These are phyloP conservation scores for Drosophila pseudotakahashii DNA, from an alignment of 2,888 invertebrate species.

Conservation along the genomic window DNA sequence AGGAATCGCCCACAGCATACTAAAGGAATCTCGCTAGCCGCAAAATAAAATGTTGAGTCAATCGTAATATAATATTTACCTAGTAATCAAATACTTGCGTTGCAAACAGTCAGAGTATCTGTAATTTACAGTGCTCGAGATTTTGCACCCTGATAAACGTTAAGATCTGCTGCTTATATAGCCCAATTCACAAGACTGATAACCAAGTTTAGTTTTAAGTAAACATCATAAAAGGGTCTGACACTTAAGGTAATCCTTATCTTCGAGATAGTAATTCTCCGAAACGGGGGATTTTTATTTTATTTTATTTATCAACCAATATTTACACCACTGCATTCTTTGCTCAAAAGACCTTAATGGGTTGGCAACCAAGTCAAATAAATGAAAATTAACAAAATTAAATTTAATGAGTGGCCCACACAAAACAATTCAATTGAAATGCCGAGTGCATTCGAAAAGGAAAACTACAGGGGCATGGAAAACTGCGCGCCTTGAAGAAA, in stretches of 20 bases:
- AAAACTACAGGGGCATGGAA: slow-evolving; percentile 60
- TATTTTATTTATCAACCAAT: background rate
- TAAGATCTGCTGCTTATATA: background rate
- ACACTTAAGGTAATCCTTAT: slow-evolving; percentile 1
- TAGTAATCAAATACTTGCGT: background rate
- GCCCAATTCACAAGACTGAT: background rate
- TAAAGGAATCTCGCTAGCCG: slow-evolving; percentile 14
- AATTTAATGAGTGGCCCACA: slow-evolving; percentile 74
- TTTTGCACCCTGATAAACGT: background rate
- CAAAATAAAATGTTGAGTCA: slow-evolving; percentile 32
- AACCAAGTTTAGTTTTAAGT: background rate
- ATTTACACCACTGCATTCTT: background rate
- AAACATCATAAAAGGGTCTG: slow-evolving; percentile 4
- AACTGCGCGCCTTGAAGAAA: slow-evolving; percentile 77
- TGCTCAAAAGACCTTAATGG: background rate
- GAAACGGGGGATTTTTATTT: background rate
- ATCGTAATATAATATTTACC: background rate
- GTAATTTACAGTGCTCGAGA: background rate
- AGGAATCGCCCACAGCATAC: slow-evolving; percentile 47
- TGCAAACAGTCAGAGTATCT: slow-evolving; percentile 10
- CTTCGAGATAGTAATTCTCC: slow-evolving; percentile 6
- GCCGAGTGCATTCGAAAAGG: slow-evolving; percentile 66
- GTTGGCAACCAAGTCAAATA: background rate
- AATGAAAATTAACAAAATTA: slow-evolving; percentile 52
- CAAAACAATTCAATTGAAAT: slow-evolving; percentile 54